Evolutionary conservation across 2,888 invertebrate species (phyloP), one percentile per base, ranked within the genome.

Genomic region (Drosophila anomelani): DNA sequence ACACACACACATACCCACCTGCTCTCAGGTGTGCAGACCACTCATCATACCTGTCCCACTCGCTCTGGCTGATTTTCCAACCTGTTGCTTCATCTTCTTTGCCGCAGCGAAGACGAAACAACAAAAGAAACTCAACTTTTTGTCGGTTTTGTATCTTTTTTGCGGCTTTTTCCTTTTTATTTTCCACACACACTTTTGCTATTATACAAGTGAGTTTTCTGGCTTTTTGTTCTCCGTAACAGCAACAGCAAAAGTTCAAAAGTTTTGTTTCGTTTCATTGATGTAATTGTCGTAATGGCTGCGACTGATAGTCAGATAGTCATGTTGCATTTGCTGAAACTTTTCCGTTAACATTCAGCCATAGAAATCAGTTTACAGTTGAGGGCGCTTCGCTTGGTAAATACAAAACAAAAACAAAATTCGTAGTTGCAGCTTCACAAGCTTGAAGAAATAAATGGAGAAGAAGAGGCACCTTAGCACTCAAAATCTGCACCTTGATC

Each of bases 11-110:
- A 4, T 3, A 34, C n/a, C 20, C 44, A 39, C 55, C 20, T 64
- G 60, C 34, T 13, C 32, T 20, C 32, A 55, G 47, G 55, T 64
- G 64, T 56, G 34, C 41, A 64, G 56, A 73, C 46, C 20, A 56
- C 26, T 17, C 51, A 15, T 3, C 4, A 34, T 51, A 53, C 41
- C 54, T 58, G 38, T 61, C 59, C 51, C 39, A 38, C 71, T 72
- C 61, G 53, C 56, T 51, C 59, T 51, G 60, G 26, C 26, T 49
- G 49, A 34, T 55, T 66, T 56, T 57, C 55, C 66, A 61, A 67
- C 61, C 69, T 82, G 80, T 83, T 82, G 85, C 85, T 72, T 74
- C 75, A 82, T 71, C 71, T 47, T 54, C 49, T 53, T 26, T 29
- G 59, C 38, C 46, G 34, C 36, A 46, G 34, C 62, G 57, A 61